Evolutionary conservation across 2,888 invertebrate species (phyloP).

Genomic region (Harpalus rufipes): DNA sequence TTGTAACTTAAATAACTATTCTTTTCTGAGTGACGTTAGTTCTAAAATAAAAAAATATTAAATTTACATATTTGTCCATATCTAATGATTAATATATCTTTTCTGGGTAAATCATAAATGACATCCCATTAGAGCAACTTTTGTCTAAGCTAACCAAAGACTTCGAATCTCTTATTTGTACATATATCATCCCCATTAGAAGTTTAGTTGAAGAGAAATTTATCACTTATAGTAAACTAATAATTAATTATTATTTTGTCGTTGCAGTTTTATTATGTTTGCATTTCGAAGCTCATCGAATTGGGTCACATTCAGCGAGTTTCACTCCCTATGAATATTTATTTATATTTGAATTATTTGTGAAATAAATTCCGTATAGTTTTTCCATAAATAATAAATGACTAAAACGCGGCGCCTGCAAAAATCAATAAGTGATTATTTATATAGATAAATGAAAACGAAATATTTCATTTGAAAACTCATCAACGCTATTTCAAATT

Average conservation of each 20-base stretch:
- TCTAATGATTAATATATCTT: no score
- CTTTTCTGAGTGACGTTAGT: no score
- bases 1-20: no score
- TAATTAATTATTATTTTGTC: neutral
- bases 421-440: slow-evolving; percentile 45
- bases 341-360: neutral
- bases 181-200: no score
- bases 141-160: no score
- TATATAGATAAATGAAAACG: slow-evolving; percentile 46
- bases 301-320: neutral
- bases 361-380: neutral
- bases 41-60: no score
- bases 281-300: neutral
- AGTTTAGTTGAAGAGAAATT: no score
- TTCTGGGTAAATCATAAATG: no score
- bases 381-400: slow-evolving; percentile 7
- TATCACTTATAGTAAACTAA: no score
- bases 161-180: no score
- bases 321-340: neutral
- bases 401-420: slow-evolving; percentile 4
- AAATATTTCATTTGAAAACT: slow-evolving; percentile 48
- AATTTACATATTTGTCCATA: no score
- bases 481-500: slow-evolving; percentile 44
- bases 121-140: no score
- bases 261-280: neutral